Conservation (phyloP, 2,888 invertebrate genomes). For the Pheosia tremula region DNA sequence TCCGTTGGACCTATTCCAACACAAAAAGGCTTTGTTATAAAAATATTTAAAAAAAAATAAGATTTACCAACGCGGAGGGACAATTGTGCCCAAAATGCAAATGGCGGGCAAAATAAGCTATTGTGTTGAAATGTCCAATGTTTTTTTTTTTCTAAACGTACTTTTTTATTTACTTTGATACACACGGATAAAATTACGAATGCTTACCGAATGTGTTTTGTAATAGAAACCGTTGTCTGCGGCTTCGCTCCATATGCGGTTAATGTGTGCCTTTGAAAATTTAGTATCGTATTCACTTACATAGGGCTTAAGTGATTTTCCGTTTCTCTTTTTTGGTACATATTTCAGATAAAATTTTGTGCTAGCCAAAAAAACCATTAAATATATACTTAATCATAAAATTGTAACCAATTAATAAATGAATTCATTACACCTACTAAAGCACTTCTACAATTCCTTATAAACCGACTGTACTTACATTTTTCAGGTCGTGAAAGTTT, state of each 20-base stretch:
- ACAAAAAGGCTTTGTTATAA: slow-evolving; percentile 15
- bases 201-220: slow-evolving; percentile 4
- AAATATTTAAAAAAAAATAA: slow-evolving; percentile 18
- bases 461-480: slow-evolving; percentile 13
- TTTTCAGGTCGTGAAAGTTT: slow-evolving; percentile 21
- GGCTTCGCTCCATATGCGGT: not conserved
- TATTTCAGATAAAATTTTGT: not conserved
- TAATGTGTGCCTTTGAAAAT: not conserved
- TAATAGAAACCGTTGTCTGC: slow-evolving; percentile 1
- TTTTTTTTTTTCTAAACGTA: not conserved
- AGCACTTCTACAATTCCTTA: not conserved
- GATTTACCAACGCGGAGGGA: slow-evolving; percentile 12
- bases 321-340: not conserved
- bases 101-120: slow-evolving; percentile 7
- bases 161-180: not conserved
- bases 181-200: not conserved
- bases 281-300: not conserved
- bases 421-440: not conserved
- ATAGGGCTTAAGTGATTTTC: not conserved
- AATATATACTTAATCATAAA: too few relatives aligned
- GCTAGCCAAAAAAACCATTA: not conserved
- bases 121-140: slow-evolving; percentile 4
- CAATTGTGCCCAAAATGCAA: slow-evolving; percentile 14
- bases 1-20: slow-evolving; percentile 1
- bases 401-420: too few relatives aligned